phyloP scores from a whole-genome alignment of 2,113 vertebrate genomes.

The Cryptotis parvus region DNA sequence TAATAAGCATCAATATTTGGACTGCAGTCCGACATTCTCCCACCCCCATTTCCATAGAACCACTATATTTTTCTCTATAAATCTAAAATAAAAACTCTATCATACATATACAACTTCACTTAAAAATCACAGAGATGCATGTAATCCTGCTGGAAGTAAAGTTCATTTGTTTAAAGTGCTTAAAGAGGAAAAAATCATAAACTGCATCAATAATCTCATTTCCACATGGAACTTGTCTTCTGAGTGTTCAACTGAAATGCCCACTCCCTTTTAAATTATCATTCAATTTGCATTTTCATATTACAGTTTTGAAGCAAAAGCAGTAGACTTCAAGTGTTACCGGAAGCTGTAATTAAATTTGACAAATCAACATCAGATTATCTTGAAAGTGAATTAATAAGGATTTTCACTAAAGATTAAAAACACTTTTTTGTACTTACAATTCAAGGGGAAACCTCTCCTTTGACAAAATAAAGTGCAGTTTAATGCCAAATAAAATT shows the following conservation, averaged over 20 bases:
- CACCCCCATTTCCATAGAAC: not conserved
- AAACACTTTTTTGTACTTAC: constrained; percentile 90
- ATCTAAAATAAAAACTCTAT: constrained; percentile 68
- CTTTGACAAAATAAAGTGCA: constrained; percentile 89
- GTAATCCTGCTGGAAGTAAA: constrained; percentile 92
- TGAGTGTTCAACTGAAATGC: constrained; percentile 97
- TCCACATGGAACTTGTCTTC: constrained; percentile 93
- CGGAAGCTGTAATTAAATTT: constrained; percentile 99
- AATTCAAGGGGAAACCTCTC: constrained; percentile 90
- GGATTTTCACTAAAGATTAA: constrained; percentile 94
- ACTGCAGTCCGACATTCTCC: not conserved
- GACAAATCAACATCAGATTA: constrained; percentile 99
- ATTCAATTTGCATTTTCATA: constrained; percentile 98
- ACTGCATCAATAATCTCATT: constrained; percentile 93
- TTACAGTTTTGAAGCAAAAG: constrained; percentile 98
- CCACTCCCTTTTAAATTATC: constrained; percentile 97
- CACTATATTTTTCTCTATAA: constrained; percentile 51
- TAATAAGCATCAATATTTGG: not conserved
- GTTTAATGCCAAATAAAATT: constrained; percentile 90
- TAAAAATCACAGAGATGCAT: constrained; percentile 87
- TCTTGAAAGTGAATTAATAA: constrained; percentile 98
- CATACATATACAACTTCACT: constrained; percentile 83
- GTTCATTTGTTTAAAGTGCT: constrained; percentile 92
- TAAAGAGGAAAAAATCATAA: constrained; percentile 90
- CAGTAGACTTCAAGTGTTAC: constrained; percentile 98